These are phyloP conservation scores for Gandaritis pyraliata DNA, from an alignment of 2,888 invertebrate genomes.

Conservation along the genomic window DNA sequence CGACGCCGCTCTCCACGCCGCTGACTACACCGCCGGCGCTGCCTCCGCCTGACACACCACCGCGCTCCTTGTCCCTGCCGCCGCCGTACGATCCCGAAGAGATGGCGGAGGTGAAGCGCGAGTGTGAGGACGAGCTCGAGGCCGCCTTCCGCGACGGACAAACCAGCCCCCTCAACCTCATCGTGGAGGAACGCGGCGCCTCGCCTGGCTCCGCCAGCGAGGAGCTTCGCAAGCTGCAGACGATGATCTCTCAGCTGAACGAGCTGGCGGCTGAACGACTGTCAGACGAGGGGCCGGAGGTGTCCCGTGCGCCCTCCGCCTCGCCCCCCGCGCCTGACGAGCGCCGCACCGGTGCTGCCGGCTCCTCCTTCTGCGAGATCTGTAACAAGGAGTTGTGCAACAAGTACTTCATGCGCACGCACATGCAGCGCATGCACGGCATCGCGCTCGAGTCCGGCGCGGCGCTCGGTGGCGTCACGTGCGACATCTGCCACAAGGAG, in stretches of 20 bases:
- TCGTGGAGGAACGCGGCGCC: constrained; percentile 87
- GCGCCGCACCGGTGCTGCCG: constrained; percentile 83
- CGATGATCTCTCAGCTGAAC: constrained; percentile 95
- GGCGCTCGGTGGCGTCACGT: constrained; percentile 96
- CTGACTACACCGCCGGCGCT: constrained; percentile 88
- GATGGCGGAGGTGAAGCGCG: constrained; percentile 82
- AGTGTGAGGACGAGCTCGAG: constrained; percentile 73
- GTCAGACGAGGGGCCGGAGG: constrained; percentile 66
- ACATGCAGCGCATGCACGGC: constrained; percentile 99
- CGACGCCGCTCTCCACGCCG: constrained; percentile 45
- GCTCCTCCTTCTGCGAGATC: constrained; percentile 97
- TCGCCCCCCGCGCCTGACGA: constrained; percentile 75
- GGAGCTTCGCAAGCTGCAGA: constrained; percentile 94
- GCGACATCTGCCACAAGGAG: constrained; percentile 99
- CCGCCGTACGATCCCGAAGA: constrained; percentile 67
- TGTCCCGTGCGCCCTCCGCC: constrained; percentile 65
- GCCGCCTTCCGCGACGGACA: constrained; percentile 84
- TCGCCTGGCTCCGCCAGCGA: constrained; percentile 89
- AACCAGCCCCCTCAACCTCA: constrained; percentile 91
- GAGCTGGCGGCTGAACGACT: constrained; percentile 87
- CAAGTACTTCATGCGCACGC: constrained; percentile 99
- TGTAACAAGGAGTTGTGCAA: constrained; percentile 99
- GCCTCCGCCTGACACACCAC: constrained; percentile 87
- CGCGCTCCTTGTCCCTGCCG: constrained; percentile 63
- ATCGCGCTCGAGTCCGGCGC: constrained; percentile 97